Percentiles rank a stretch among this genome's conserved stretches.
These are phyloP conservation scores for Tanytarsus gracilentus DNA, from an alignment of 2,888 invertebrate genomes.

Conservation along the genomic window DNA sequence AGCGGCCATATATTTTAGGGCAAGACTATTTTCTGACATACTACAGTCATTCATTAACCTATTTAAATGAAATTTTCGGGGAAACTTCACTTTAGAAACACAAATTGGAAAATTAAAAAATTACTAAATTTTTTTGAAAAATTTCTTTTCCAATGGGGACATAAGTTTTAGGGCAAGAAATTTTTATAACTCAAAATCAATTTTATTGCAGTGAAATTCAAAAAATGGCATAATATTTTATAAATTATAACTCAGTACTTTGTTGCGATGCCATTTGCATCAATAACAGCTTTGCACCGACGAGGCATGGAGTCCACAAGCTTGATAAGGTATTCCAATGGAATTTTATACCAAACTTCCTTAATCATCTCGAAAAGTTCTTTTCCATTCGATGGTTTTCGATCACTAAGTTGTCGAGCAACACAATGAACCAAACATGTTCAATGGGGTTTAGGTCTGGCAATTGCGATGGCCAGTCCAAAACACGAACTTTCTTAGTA, in stretches of 20 bases:
- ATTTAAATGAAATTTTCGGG: too few species aligned
- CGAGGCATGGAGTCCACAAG: slow-evolving; percentile 29
- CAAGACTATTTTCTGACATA: too few species aligned
- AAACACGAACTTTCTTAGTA: slow-evolving; percentile 28
- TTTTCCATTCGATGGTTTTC: not conserved
- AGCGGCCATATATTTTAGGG: too few species aligned
- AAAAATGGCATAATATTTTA: too few species aligned
- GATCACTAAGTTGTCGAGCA: slow-evolving; percentile 27
- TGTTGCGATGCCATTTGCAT: slow-evolving; percentile 28
- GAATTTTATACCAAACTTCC: slow-evolving; percentile 25
- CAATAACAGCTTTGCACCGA: slow-evolving; percentile 29
- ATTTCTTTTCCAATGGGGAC: too few species aligned
- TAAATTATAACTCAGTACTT: slow-evolving; percentile 16
- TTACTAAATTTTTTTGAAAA: too few species aligned
- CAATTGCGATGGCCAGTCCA: slow-evolving; percentile 31
- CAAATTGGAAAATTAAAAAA: too few species aligned
- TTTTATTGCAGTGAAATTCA: too few species aligned
- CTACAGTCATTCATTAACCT: too few species aligned
- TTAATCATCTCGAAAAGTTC: slow-evolving; percentile 24
- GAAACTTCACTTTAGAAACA: too few species aligned
- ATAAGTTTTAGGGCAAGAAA: too few species aligned
- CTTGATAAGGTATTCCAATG: slow-evolving; percentile 18
- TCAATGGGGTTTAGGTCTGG: slow-evolving; percentile 31
- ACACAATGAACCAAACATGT: slow-evolving; percentile 32
- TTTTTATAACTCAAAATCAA: too few species aligned